Conservation (phyloP, 2,888 invertebrate genomes). For the Sphaerophoria taeniata region DNA sequence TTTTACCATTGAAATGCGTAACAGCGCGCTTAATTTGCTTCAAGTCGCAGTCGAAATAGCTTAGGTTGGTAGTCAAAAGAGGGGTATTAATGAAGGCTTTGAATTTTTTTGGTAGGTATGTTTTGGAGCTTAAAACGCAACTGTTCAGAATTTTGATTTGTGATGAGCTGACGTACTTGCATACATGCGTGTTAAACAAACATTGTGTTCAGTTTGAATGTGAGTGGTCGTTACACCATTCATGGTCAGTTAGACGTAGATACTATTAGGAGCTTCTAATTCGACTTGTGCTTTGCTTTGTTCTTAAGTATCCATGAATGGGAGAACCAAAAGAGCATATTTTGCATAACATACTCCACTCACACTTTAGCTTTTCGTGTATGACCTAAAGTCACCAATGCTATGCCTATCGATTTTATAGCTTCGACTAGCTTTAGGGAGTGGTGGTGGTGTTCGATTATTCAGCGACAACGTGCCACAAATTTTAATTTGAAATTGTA, state of each 20-base stretch:
- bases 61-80: neutral
- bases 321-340: neutral
- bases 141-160: constrained; percentile 64
- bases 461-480: constrained; percentile 24
- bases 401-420: constrained; percentile 16
- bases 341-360: constrained; percentile 15
- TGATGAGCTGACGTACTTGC: constrained; percentile 47
- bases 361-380: no score
- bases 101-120: constrained; percentile 58
- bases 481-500: constrained; percentile 20
- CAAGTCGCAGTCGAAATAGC: constrained; percentile 31
- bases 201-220: constrained; percentile 35
- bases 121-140: constrained; percentile 44
- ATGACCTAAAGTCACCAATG: constrained; percentile 35
- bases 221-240: constrained; percentile 55
- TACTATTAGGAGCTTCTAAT: constrained; percentile 4
- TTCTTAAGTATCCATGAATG: constrained; percentile 32
- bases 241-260: constrained; percentile 60
- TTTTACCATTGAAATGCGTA: constrained; percentile 69
- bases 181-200: neutral
- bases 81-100: constrained; percentile 45
- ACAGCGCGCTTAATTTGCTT: constrained; percentile 22
- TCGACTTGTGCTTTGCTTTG: neutral
- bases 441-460: constrained; percentile 37
- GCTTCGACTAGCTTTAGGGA: constrained; percentile 31